These are phyloP conservation scores for Desmodus rotundus DNA, from an alignment of 2,113 vertebrate species.

Conservation along the genomic window DNA sequence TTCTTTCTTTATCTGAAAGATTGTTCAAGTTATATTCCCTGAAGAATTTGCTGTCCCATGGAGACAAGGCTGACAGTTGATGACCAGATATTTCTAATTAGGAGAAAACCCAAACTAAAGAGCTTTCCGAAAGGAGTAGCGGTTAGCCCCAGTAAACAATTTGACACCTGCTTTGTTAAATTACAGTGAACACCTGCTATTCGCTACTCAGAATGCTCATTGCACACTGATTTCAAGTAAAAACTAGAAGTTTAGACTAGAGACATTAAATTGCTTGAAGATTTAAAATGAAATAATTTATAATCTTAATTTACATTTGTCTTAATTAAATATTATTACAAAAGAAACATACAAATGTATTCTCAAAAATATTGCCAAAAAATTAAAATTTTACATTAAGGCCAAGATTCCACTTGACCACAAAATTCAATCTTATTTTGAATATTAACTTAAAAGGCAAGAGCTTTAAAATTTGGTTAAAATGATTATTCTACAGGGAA, in stretches of 20 bases:
- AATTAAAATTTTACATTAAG: constrained; percentile 17
- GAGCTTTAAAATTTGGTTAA: neutral
- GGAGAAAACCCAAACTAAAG: constrained; percentile 52
- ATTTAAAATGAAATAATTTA: neutral
- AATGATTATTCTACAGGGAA: neutral
- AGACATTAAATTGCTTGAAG: neutral
- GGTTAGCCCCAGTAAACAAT: constrained; percentile 59
- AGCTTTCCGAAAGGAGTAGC: constrained; percentile 55
- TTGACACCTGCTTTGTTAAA: constrained; percentile 69
- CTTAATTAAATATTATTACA: constrained; percentile 19
- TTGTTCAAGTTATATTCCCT: constrained; percentile 38
- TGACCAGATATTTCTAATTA: constrained; percentile 66
- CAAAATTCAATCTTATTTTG: neutral
- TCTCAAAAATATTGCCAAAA: neutral
- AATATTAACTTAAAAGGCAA: neutral
- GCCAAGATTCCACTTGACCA: neutral
- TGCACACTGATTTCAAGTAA: neutral
- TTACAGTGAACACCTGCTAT: constrained; percentile 64
- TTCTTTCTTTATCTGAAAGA: constrained; percentile 45
- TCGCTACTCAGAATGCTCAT: neutral
- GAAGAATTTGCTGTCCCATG: constrained; percentile 27
- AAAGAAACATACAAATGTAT: neutral
- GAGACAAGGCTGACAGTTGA: constrained; percentile 61
- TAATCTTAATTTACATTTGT: neutral
- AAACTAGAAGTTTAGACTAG: neutral